Evolutionary conservation across 2,888 invertebrate genomes (phyloP).

Genomic region (Pomacea canaliculata): DNA sequence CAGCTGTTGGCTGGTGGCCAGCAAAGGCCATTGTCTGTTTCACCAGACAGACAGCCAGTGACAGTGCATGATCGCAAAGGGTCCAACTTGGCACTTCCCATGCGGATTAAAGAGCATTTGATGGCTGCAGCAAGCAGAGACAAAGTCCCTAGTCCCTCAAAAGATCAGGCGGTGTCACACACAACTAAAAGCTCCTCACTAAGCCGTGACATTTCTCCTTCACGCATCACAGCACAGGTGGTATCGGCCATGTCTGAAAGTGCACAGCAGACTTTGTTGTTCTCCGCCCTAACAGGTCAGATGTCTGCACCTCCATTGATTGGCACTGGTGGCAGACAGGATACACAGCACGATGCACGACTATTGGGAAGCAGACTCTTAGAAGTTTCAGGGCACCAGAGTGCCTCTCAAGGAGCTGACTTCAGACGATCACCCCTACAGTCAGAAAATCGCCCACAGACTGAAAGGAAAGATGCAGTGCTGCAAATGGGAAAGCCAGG

Average conservation of each 20-base stretch:
- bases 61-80: too few species aligned
- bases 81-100: too few species aligned
- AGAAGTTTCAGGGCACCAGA: not conserved
- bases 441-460: not conserved
- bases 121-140: too few species aligned
- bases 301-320: conserved; percentile 31
- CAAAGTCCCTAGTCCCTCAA: too few species aligned
- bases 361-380: not conserved
- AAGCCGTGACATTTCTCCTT: conserved; percentile 39
- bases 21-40: too few species aligned
- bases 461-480: not conserved
- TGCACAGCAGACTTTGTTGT: conserved; percentile 21
- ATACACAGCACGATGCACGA: not conserved
- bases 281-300: conserved; percentile 32
- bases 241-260: conserved; percentile 37
- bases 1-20: too few species aligned
- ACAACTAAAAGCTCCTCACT: conserved; percentile 40
- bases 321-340: not conserved
- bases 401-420: conserved; percentile 1
- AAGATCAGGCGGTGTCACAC: not conserved
- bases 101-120: too few species aligned
- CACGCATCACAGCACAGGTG: conserved; percentile 39
- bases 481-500: not conserved
- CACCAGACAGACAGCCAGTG: too few species aligned
- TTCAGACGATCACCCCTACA: conserved; percentile 8